These are phyloP conservation scores for Papilio polyxenes DNA, from an alignment of 1,140 invertebrate species.

Conservation along the genomic window DNA sequence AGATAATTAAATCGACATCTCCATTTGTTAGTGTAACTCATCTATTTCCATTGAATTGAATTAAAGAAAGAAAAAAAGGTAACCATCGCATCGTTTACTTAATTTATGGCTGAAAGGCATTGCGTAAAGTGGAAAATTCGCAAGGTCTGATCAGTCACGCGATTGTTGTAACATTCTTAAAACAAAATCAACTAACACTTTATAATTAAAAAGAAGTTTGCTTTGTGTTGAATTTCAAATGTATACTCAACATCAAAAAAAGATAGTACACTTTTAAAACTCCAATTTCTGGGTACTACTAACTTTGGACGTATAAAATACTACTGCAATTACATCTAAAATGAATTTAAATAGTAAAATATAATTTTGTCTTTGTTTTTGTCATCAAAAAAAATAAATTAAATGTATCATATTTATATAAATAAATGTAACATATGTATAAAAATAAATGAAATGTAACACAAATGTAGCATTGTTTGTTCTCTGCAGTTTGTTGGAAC, in stretches of 20 bases:
- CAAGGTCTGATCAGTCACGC: conserved; percentile 18
- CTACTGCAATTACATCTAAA: too few relatives aligned
- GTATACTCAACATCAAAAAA: too few relatives aligned
- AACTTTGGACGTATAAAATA: too few relatives aligned
- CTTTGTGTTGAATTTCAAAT: background rate
- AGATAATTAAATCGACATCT: background rate
- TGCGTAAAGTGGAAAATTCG: conserved; percentile 1
- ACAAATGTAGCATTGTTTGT: background rate
- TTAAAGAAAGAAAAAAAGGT: background rate
- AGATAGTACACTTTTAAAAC: too few relatives aligned
- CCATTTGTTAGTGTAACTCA: too few relatives aligned
- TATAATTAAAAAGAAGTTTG: background rate
- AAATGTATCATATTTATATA: background rate
- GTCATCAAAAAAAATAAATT: background rate
- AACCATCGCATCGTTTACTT: background rate
- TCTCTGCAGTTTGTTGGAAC: background rate
- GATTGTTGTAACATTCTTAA: background rate
- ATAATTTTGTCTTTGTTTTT: too few relatives aligned
- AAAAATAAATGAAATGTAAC: too few relatives aligned
- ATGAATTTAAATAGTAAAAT: too few relatives aligned
- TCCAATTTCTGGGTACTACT: too few relatives aligned
- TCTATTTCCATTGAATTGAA: too few relatives aligned
- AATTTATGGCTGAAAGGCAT: conserved; percentile 10
- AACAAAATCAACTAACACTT: background rate
- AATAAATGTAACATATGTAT: background rate